Base-by-base conservation (phyloP, 2,888 invertebrate genomes). In the Agrochola circellaris region DNA sequence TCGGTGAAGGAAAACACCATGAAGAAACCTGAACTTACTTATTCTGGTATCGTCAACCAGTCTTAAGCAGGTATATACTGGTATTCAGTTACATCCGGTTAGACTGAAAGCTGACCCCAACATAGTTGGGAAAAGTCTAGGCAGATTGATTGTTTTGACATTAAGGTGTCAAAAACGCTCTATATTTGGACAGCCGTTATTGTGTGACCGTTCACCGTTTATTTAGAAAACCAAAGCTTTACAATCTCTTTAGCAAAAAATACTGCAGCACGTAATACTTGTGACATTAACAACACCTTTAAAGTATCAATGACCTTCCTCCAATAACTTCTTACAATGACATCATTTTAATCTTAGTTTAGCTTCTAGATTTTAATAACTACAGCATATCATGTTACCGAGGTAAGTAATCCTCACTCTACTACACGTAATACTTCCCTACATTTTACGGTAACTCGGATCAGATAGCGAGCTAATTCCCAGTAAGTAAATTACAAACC, bases 1-100 rank as follows among this genome's bases (percentile, higher is more conserved):
- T 56, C 5, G 23, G 23, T 54, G 54, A 54, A 11, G 54, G 54
- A 23, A 54, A n/a, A n/a, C 23, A 13, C 11, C 56, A 11, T n/a
- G 56, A 56, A n/a, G n/a, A 54, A 54, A 23, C 3, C 23, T 81
- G 76, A 99, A 56, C 56, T 13, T n/a, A 56, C 13, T 13, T n/a
- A n/a, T 56, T 13, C 56, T 54, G 54, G n/a, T 11, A 54, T 54
- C n/a, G 4, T 4, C 11, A 1, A 11, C 23, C 1, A 11, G n/a
- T n/a, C n/a, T n/a, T 56, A 5, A 51, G 20, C 20, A 51, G 20
- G 20, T 20, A 17, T 1, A 6, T 17, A 2, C 7, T 51, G 20
- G 8, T 20, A 51, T 20, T 51, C 20, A 8, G 51, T 1, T 51
- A 7, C 20, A 20, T 51, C 20, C 20, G 7, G 51, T 51, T 20